A percentile compares a stretch with the other conserved stretches of the same genome.
Evolutionary conservation across 2,888 invertebrate genomes (phyloP).

Genomic region (Tholera decimalis): DNA sequence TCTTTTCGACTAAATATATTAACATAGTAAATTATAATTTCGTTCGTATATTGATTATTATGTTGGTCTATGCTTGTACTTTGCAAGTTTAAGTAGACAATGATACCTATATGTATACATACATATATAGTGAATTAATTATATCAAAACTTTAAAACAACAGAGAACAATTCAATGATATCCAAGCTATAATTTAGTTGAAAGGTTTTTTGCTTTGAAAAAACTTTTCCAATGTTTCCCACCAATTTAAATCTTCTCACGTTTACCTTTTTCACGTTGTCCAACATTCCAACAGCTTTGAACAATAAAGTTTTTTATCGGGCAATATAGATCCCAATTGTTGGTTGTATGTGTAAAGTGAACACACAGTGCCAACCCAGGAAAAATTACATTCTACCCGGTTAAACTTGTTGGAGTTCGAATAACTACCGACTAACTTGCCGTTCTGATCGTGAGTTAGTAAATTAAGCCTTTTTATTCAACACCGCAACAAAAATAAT

Average conservation of each 20-base stretch:
- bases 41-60: not conserved
- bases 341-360: conserved; percentile 45
- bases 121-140: accelerated
- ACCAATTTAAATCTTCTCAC: conserved; percentile 24
- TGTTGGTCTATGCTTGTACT: not conserved
- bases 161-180: too few species aligned
- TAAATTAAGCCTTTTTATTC: conserved; percentile 43
- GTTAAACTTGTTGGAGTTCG: conserved; percentile 48
- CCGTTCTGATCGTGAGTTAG: conserved; percentile 43
- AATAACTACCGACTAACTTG: conserved; percentile 41
- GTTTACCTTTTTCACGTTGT: conserved; percentile 35
- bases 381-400: conserved; percentile 50
- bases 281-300: conserved; percentile 42
- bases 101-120: not conserved
- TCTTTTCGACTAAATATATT: conserved; percentile 17
- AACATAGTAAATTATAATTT: not conserved
- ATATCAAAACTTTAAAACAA: not conserved
- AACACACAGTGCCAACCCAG: conserved; percentile 31
- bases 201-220: not conserved
- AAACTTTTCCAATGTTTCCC: conserved; percentile 17
- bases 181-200: not conserved
- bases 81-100: not conserved
- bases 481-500: conserved; percentile 24
- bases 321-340: conserved; percentile 50
- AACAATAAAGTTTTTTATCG: conserved; percentile 55